Evolutionary conservation across 2,888 invertebrate species (phyloP), one percentile per base, ranked within the genome.

Genomic region (Drosophila limbata): DNA sequence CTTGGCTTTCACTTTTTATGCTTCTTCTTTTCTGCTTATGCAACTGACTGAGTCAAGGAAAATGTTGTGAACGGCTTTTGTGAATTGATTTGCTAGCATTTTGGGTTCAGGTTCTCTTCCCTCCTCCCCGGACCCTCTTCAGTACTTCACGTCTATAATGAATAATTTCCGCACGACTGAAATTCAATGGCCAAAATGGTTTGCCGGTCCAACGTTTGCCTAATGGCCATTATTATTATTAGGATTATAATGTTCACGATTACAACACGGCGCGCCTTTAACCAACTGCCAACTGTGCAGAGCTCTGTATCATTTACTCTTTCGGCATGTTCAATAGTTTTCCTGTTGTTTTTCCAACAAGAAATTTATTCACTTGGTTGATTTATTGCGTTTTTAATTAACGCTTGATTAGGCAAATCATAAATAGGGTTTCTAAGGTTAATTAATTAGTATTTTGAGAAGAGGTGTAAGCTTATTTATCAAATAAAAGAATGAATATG

Each of bases 201-300:
- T 82, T 62, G 84, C 69, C 81, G 69, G 71, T 66, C 73, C 69
- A 82, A 79, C 66, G 76, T 76, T 87, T 81, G 63, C 84, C 79
- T 86, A 86, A 84, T 86, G 81, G 81, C 89, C 84, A 84, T 84
- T 86, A 86, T 84, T 84, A 84, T 86, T 72, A 81, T 80, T 81
- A 65, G 62, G 71, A 76, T 63, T 72, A 81, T 86, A 68, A 68
- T 65, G 77, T 74, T 83, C 77, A 77, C 66, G 74, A 77, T 74
- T 83, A 80, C 81, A 68, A 61, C 59, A 61, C 59, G 65, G 47
- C 56, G 63, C 79, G 44, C 69, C 81, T 60, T 55, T 28, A 5
- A 25, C n/a, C n/a, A n/a, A n/a, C 21, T 28, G 37, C 19, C 40
- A 25, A 47, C 55, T 53, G 42, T 37, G 15, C 15, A 28, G 21